phyloP scores from a whole-genome alignment of 1,140 invertebrate genomes.

The Pseudomyrmex concolor region DNA sequence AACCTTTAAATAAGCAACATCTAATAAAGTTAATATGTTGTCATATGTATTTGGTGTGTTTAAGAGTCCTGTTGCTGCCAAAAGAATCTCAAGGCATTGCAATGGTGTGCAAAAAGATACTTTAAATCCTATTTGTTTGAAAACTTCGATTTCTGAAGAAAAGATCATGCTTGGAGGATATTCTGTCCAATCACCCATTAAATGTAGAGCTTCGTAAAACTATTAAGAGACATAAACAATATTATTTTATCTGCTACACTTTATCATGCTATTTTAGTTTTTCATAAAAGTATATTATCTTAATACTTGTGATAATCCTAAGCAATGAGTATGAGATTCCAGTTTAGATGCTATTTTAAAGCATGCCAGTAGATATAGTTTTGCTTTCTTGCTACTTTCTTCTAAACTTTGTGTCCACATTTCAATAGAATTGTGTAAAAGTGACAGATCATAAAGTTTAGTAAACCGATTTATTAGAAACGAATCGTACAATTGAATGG shows the following conservation, averaged over 20 bases:
- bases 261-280: not conserved
- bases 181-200: slow-evolving; percentile 66
- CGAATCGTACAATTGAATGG: slow-evolving; percentile 79
- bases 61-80: slow-evolving; percentile 70
- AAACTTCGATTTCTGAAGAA: slow-evolving; percentile 75
- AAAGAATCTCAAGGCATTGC: slow-evolving; percentile 74
- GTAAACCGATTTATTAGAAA: slow-evolving; percentile 76
- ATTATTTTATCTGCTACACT: not conserved
- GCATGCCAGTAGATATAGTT: slow-evolving; percentile 76
- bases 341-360: slow-evolving; percentile 81
- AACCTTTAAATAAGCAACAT: slow-evolving; percentile 78
- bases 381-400: slow-evolving; percentile 63
- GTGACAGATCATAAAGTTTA: slow-evolving; percentile 66
- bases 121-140: slow-evolving; percentile 73
- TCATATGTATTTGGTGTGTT: slow-evolving; percentile 64
- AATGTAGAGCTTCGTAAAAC: slow-evolving; percentile 67
- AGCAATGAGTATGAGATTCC: slow-evolving; percentile 67
- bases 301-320: slow-evolving; percentile 74
- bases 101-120: slow-evolving; percentile 75
- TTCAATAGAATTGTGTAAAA: not conserved
- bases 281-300: not conserved
- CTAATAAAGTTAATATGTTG: slow-evolving; percentile 68
- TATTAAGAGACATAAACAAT: slow-evolving; percentile 42
- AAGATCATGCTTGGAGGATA: slow-evolving; percentile 69
- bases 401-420: slow-evolving; percentile 53